A percentile compares a stretch with the other conserved stretches of the same genome.
Conservation (phyloP, 2,797 vertebrate genomes). For the Gymnopithys bicolor region DNA sequence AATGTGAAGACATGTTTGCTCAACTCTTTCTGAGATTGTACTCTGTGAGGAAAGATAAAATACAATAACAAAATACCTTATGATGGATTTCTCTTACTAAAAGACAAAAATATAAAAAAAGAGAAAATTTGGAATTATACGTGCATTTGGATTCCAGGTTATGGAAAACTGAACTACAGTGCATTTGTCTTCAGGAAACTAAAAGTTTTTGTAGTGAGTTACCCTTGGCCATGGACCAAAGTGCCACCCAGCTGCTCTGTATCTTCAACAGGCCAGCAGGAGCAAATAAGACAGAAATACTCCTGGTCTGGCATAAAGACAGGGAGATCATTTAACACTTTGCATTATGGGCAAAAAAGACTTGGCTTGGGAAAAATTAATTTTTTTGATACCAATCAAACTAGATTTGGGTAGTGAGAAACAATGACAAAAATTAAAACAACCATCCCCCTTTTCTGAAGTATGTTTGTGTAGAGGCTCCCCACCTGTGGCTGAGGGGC, state of each 20-base stretch:
- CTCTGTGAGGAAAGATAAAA: not conserved
- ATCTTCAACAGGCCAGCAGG: not conserved
- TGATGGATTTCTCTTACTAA: not conserved
- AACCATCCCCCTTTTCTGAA: not conserved
- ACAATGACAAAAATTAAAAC: not conserved
- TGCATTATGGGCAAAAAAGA: not conserved
- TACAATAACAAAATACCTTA: not conserved
- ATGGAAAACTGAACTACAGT: not conserved
- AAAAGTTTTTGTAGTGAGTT: not conserved
- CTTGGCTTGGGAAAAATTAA: not conserved
- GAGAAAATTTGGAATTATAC: not conserved
- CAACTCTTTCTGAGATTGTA: not conserved
- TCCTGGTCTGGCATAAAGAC: not conserved
- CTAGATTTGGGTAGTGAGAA: not conserved
- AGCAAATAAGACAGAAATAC: not conserved
- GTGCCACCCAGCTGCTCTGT: not conserved
- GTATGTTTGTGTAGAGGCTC: not conserved
- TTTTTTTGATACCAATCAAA: not conserved
- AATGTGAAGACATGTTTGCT: not conserved
- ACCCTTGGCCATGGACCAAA: not conserved
- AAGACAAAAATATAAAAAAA: not conserved
- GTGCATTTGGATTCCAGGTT: not conserved
- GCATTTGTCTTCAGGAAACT: constrained; percentile 30
- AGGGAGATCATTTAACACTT: not conserved
- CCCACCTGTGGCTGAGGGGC: accelerated